phyloP scores from a whole-genome alignment of 2,113 vertebrate species.

The Chlamydotis undulata region DNA sequence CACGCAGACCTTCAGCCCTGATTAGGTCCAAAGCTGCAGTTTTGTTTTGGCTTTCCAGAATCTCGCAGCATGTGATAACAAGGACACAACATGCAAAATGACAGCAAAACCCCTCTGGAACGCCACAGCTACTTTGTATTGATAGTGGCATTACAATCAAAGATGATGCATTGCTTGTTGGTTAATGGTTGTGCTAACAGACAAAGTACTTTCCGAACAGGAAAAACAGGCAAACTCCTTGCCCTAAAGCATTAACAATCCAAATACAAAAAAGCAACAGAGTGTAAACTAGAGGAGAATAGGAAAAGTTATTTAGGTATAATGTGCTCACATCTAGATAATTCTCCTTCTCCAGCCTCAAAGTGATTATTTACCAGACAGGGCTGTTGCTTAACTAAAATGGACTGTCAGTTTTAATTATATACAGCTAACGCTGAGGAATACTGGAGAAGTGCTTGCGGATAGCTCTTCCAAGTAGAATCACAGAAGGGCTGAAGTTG shows the following conservation, averaged over 20 bases:
- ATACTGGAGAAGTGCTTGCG: rapidly evolving
- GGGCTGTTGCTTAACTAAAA: neutral
- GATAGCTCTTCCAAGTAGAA: neutral
- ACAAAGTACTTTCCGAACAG: neutral
- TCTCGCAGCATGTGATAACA: neutral
- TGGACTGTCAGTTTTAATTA: neutral
- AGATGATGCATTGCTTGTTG: neutral
- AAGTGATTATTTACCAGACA: neutral
- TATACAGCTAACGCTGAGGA: neutral
- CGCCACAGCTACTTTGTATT: neutral
- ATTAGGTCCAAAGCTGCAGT: neutral
- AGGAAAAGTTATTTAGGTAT: neutral
- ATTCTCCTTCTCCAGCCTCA: neutral
- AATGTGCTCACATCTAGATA: neutral
- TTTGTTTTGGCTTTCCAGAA: neutral
- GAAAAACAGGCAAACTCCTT: neutral
- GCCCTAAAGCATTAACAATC: neutral
- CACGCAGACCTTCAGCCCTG: neutral
- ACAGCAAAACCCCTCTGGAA: neutral
- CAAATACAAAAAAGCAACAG: neutral
- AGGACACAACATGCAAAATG: neutral
- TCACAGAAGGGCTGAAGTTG: neutral
- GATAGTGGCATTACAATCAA: neutral
- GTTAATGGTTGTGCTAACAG: neutral
- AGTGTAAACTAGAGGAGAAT: neutral